Percentiles rank a stretch among this genome's conserved stretches.
These are phyloP conservation scores for Aphodius granarius DNA, from an alignment of 2,888 invertebrate species.

Conservation along the genomic window DNA sequence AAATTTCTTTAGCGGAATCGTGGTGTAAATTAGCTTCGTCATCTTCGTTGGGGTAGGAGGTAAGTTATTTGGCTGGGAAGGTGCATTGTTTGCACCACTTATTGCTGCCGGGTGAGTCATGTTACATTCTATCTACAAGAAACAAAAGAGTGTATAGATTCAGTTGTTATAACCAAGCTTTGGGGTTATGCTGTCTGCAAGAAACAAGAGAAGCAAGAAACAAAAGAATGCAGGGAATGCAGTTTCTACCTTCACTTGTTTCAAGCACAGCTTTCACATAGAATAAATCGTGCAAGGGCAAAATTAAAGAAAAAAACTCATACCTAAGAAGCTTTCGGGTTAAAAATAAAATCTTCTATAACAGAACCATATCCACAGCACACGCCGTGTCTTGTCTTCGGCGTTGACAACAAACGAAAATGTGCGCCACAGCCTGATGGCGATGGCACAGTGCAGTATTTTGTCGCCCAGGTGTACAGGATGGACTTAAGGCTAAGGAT, in stretches of 20 bases:
- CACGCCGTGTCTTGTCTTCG: background rate
- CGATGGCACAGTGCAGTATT: background rate
- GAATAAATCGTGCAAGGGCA: too few species aligned
- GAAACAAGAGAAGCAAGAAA: background rate
- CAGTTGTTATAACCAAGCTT: too few species aligned
- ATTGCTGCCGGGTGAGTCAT: slow-evolving; percentile 27
- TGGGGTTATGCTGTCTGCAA: too few species aligned
- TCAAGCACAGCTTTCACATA: background rate
- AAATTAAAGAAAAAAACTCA: background rate
- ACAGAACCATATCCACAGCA: background rate
- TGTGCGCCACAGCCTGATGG: background rate
- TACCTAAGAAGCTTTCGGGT: slow-evolving; percentile 19
- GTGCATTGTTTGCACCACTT: slow-evolving; percentile 23
- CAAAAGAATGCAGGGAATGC: background rate
- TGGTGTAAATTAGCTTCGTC: slow-evolving; percentile 33
- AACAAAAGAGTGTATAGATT: background rate
- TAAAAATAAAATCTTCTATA: slow-evolving; percentile 16
- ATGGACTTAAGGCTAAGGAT: slow-evolving; percentile 17
- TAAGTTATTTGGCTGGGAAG: slow-evolving; percentile 33
- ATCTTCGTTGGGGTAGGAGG: slow-evolving; percentile 41
- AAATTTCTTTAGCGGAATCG: slow-evolving; percentile 37
- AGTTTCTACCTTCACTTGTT: background rate
- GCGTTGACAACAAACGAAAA: background rate
- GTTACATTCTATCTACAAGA: slow-evolving; percentile 26
- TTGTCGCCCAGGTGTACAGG: slow-evolving; percentile 23